These are phyloP conservation scores for Ellobium chinense DNA, from an alignment of 2,888 invertebrate genomes.

Conservation along the genomic window DNA sequence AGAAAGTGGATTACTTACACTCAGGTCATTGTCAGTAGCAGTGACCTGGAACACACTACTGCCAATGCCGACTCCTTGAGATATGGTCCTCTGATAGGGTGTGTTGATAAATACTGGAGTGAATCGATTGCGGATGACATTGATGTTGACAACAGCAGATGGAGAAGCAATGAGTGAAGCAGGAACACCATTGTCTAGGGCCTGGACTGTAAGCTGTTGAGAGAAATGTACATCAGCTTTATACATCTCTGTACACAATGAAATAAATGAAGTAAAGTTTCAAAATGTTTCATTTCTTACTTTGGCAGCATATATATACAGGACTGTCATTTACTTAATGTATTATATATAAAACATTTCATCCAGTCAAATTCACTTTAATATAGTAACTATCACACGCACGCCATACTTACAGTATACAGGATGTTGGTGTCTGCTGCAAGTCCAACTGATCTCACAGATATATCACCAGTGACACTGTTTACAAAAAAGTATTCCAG, in stretches of 20 bases:
- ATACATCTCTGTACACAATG: background rate
- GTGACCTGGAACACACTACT: slow-evolving; percentile 57
- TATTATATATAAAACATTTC: no score
- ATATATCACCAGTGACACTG: slow-evolving; percentile 59
- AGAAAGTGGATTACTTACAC: slow-evolving; percentile 52
- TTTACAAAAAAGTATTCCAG: slow-evolving; percentile 61
- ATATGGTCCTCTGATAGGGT: slow-evolving; percentile 55
- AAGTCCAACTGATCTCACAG: slow-evolving; percentile 53
- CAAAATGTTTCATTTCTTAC: background rate
- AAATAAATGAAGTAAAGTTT: background rate
- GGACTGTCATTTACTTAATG: no score
- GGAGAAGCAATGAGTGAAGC: slow-evolving; percentile 53
- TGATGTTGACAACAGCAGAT: slow-evolving; percentile 63
- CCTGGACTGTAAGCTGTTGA: slow-evolving; percentile 62
- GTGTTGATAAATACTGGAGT: slow-evolving; percentile 64
- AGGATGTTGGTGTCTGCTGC: slow-evolving; percentile 52
- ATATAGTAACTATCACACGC: no score
- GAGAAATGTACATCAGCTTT: background rate
- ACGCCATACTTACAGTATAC: slow-evolving; percentile 48
- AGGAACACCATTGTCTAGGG: slow-evolving; percentile 65
- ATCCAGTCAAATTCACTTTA: no score
- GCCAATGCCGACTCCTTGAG: slow-evolving; percentile 52
- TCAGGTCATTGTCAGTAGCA: slow-evolving; percentile 60
- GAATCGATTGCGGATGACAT: slow-evolving; percentile 65
- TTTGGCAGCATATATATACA: no score